Conservation (phyloP, 1,140 invertebrate species). For the Globodera ellingtonae region DNA sequence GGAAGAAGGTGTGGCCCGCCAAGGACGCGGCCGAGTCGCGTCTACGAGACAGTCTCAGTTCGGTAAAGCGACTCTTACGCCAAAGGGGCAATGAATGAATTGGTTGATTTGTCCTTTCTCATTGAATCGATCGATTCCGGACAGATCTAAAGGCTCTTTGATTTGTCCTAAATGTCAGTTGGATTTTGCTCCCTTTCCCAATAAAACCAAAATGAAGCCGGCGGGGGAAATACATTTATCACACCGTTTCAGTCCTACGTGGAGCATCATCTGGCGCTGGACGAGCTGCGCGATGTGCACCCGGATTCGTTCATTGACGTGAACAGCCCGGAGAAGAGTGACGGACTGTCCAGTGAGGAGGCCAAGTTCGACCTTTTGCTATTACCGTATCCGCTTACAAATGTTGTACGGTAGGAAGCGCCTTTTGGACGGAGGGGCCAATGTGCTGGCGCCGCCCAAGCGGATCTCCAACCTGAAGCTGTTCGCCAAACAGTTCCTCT, state of each 20-base stretch:
- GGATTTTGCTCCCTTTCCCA: not conserved
- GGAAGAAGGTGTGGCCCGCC: slow-evolving; percentile 20
- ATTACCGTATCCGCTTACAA: not conserved
- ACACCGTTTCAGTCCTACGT: slow-evolving; percentile 40
- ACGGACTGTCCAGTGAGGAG: slow-evolving; percentile 55
- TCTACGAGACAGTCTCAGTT: slow-evolving; percentile 25
- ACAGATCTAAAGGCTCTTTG: no score
- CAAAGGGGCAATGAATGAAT: not conserved
- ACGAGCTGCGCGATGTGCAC: slow-evolving; percentile 59
- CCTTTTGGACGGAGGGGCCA: slow-evolving; percentile 57
- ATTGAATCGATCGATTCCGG: no score
- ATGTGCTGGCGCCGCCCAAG: slow-evolving; percentile 52
- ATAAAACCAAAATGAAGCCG: slow-evolving; percentile 2
- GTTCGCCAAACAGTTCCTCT: slow-evolving; percentile 60
- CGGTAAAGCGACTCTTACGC: slow-evolving; percentile 1
- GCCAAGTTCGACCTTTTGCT: slow-evolving; percentile 45
- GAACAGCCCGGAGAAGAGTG: slow-evolving; percentile 56
- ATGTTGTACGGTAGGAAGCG: slow-evolving; percentile 51
- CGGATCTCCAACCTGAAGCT: slow-evolving; percentile 50
- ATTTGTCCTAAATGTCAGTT: not conserved
- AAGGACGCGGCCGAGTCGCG: slow-evolving; percentile 18
- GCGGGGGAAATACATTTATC: not conserved
- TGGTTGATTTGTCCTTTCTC: not conserved
- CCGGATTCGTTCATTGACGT: slow-evolving; percentile 62
- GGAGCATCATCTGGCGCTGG: slow-evolving; percentile 52